These are phyloP conservation scores for Cyprinodon brontotheroides DNA, from an alignment of 2,113 vertebrate genomes.

Conservation along the genomic window DNA sequence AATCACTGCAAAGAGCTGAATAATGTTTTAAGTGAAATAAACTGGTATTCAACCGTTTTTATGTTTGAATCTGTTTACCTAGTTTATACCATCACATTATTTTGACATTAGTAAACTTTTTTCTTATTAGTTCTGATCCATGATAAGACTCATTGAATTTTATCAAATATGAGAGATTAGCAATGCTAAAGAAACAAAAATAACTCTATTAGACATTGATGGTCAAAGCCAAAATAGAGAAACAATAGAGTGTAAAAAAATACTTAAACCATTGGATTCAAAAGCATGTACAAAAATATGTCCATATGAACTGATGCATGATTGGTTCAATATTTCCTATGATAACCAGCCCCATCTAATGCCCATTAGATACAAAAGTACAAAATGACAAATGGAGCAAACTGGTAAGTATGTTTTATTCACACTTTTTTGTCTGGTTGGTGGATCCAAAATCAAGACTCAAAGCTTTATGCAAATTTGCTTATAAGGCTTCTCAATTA, in stretches of 20 bases:
- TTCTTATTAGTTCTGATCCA: not conserved
- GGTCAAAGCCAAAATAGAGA: not conserved
- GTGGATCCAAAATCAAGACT: not conserved
- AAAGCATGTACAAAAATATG: not conserved
- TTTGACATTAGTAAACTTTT: not conserved
- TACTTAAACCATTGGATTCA: not conserved
- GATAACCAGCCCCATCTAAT: not conserved
- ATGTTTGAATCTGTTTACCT: constrained; percentile 18
- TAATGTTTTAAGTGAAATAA: constrained; percentile 25
- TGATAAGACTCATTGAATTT: not conserved
- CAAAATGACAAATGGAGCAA: not conserved
- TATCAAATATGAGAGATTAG: not conserved
- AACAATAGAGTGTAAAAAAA: not conserved
- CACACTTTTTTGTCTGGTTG: not conserved
- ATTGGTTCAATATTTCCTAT: not conserved
- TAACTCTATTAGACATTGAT: not conserved
- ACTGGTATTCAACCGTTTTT: constrained; percentile 27
- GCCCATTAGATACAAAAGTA: not conserved
- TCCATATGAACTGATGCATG: not conserved
- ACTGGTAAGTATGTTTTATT: not conserved
- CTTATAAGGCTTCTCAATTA: not conserved
- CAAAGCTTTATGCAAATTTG: not conserved
- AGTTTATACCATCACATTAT: not conserved
- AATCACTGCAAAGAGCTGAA: constrained; percentile 5
- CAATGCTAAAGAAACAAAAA: not conserved